Conservation (phyloP, 2,888 invertebrate genomes). For the Leptopilina drosophilae region DNA sequence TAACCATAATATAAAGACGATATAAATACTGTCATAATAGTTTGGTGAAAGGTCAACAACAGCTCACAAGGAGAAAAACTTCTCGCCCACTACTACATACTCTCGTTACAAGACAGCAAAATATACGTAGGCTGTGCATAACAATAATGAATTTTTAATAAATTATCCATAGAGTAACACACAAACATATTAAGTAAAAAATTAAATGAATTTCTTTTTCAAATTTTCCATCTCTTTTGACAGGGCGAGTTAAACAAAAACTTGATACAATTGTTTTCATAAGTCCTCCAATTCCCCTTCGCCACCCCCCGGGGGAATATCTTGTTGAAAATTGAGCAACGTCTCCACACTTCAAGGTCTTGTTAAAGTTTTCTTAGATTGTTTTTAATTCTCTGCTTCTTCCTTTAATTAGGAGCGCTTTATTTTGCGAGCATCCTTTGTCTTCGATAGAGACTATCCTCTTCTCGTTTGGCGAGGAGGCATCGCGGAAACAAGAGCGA, state of each 20-base stretch:
- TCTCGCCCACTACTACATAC: conserved; percentile 63
- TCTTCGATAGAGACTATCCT: conserved; percentile 63
- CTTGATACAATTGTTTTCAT: neutral
- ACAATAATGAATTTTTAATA: conserved; percentile 30
- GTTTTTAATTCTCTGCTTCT: conserved; percentile 44
- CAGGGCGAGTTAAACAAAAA: too few relatives aligned
- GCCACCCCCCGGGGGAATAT: neutral
- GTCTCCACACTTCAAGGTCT: conserved; percentile 20
- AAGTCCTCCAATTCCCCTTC: neutral
- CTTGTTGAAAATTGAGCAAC: conserved; percentile 25
- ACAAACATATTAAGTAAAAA: too few relatives aligned
- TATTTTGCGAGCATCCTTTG: conserved; percentile 65
- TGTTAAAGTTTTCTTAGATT: conserved; percentile 16
- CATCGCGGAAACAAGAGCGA: conserved; percentile 54
- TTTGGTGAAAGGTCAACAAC: conserved; percentile 65
- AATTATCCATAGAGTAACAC: neutral
- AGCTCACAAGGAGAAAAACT: conserved; percentile 59
- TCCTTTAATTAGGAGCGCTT: conserved; percentile 71
- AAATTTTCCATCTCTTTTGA: neutral
- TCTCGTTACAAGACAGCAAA: conserved; percentile 56
- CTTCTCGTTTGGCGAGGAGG: conserved; percentile 51
- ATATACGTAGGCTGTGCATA: conserved; percentile 46
- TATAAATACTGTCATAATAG: conserved; percentile 55
- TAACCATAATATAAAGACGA: conserved; percentile 51
- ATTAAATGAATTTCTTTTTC: too few relatives aligned